phyloP scores from a whole-genome alignment of 1,140 invertebrate genomes.

The Coboldia fuscipes region DNA sequence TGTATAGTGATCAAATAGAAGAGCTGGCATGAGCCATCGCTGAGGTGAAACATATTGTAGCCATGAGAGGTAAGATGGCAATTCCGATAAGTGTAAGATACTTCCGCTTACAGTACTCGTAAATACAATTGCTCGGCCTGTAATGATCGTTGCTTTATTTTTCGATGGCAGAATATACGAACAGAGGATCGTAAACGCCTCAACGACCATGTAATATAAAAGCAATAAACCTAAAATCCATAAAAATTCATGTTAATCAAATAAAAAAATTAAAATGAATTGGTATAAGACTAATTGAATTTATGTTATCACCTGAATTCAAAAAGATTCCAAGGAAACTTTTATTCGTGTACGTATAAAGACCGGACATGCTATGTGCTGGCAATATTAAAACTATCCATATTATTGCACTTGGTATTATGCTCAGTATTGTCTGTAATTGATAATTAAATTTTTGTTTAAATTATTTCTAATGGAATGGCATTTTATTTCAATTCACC shows the following conservation, averaged over 20 bases:
- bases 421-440: background rate
- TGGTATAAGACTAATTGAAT: background rate
- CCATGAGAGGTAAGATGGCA: slow-evolving; percentile 41
- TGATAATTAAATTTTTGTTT: background rate
- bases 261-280: background rate
- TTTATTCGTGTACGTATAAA: slow-evolving; percentile 38
- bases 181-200: slow-evolving; percentile 36
- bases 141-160: slow-evolving; percentile 29
- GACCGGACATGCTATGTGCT: slow-evolving; percentile 72
- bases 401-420: slow-evolving; percentile 27
- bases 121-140: slow-evolving; percentile 33
- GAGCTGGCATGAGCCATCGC: slow-evolving; percentile 45
- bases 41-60: slow-evolving; percentile 46
- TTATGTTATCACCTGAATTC: slow-evolving; percentile 38
- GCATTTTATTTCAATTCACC: background rate
- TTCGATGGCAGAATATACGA: slow-evolving; percentile 29
- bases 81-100: slow-evolving; percentile 43
- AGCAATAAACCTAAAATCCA: slow-evolving; percentile 50
- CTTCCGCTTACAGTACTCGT: slow-evolving; percentile 46
- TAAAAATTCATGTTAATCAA: background rate
- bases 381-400: slow-evolving; percentile 67
- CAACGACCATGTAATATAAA: slow-evolving; percentile 49
- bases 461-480: background rate
- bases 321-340: slow-evolving; percentile 45
- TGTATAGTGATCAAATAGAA: slow-evolving; percentile 42